Conservation (phyloP, 2,888 invertebrate genomes). For the Zele albiditarsus region DNA sequence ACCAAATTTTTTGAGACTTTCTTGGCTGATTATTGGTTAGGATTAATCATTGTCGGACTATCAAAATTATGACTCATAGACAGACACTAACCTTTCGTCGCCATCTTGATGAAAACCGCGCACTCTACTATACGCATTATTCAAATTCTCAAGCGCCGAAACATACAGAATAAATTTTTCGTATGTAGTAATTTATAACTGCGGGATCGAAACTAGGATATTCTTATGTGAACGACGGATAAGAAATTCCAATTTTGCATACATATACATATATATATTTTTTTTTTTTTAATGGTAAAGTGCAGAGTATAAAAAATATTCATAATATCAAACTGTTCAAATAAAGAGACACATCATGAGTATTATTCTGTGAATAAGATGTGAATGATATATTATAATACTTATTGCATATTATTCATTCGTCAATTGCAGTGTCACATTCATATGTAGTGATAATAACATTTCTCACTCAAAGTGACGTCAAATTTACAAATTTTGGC, state of each 20-base stretch:
- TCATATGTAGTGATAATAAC: not conserved
- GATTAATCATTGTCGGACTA: no score
- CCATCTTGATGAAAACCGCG: no score
- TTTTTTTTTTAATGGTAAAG: not conserved
- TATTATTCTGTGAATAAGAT: not conserved
- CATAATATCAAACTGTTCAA: not conserved
- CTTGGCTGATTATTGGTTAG: no score
- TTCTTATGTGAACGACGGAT: not conserved
- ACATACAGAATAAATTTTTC: no score
- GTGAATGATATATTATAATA: not conserved
- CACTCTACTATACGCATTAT: no score
- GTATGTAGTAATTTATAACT: no score
- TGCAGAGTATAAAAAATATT: conserved; percentile 3
- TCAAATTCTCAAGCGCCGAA: no score
- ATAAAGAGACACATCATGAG: not conserved
- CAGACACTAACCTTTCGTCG: no score
- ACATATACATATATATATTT: not conserved
- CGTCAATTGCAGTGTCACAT: not conserved
- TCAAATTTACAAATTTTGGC: conserved; percentile 69
- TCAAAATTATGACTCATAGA: no score
- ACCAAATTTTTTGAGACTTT: no score
- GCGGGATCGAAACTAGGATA: no score
- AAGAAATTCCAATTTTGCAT: not conserved
- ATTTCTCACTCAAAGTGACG: conserved; percentile 58
- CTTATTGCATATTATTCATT: not conserved